Evolutionary conservation across 2,888 invertebrate genomes (phyloP).

Genomic region (Liopterus haemorrhoidalis): DNA sequence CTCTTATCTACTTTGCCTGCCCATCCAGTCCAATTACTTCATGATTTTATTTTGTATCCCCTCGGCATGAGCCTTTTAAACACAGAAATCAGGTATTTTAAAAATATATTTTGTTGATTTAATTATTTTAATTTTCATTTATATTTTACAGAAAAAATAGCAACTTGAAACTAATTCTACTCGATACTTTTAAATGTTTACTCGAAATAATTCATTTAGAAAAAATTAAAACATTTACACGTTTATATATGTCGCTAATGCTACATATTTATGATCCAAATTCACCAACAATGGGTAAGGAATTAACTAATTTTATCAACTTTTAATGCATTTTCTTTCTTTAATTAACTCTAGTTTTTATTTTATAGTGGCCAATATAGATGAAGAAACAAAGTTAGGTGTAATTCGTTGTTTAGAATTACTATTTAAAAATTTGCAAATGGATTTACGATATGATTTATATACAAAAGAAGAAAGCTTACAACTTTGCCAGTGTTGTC

Average conservation of each 20-base stretch:
- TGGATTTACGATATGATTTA: constrained; percentile 50
- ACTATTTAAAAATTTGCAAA: constrained; percentile 48
- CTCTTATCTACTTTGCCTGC: constrained; percentile 3
- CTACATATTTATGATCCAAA: constrained; percentile 52
- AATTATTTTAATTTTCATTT: constrained; percentile 8
- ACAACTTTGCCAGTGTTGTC: constrained; percentile 60
- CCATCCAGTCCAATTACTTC: constrained; percentile 8
- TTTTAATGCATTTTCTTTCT: constrained; percentile 17
- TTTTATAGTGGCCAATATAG: constrained; percentile 51
- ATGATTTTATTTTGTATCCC: constrained; percentile 17
- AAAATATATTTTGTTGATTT: not conserved
- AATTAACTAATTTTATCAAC: constrained; percentile 8
- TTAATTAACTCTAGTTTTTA: constrained; percentile 9
- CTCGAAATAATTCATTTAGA: constrained; percentile 49
- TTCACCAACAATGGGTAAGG: constrained; percentile 49
- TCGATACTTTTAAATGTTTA: constrained; percentile 49
- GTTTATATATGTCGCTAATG: constrained; percentile 52
- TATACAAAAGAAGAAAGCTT: constrained; percentile 54
- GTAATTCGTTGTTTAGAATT: constrained; percentile 52
- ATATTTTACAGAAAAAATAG: constrained; percentile 39
- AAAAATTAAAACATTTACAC: constrained; percentile 50
- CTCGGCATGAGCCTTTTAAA: constrained; percentile 8
- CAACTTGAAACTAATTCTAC: constrained; percentile 48
- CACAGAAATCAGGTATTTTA: constrained; percentile 10
- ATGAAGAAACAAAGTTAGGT: constrained; percentile 60